phyloP scores from a whole-genome alignment of 2,888 invertebrate genomes.

The Drosophila anomalata region DNA sequence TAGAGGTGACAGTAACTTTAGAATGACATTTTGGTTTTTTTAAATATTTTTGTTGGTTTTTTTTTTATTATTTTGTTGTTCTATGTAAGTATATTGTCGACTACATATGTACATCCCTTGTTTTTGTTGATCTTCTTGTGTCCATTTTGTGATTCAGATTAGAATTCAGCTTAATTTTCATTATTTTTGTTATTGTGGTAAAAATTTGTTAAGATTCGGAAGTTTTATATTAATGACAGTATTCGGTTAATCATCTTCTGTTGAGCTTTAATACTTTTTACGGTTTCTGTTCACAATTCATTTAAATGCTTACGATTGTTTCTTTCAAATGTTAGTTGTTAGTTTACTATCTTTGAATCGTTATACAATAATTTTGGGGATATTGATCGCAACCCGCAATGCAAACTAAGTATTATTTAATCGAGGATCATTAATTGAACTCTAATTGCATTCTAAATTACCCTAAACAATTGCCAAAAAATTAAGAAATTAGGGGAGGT shows the following conservation, averaged over 20 bases:
- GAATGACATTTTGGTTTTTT: slow-evolving; percentile 16
- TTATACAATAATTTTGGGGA: slow-evolving; percentile 44
- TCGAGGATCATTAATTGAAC: slow-evolving; percentile 28
- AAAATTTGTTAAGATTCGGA: slow-evolving; percentile 42
- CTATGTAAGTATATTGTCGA: slow-evolving; percentile 66
- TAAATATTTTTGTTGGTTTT: slow-evolving; percentile 13
- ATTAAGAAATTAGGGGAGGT: slow-evolving; percentile 5
- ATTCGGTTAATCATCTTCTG: slow-evolving; percentile 34
- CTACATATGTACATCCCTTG: slow-evolving; percentile 76
- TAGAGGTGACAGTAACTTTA: slow-evolving; percentile 13
- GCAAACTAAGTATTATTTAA: slow-evolving; percentile 27
- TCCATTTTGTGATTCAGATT: slow-evolving; percentile 50
- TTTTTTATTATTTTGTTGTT: neutral
- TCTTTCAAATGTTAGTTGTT: slow-evolving; percentile 13
- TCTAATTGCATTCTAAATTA: slow-evolving; percentile 22
- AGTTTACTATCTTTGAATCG: slow-evolving; percentile 36
- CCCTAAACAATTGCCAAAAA: slow-evolving; percentile 35
- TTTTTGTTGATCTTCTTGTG: slow-evolving; percentile 65
- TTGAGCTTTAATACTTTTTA: slow-evolving; percentile 68
- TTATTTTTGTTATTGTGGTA: slow-evolving; percentile 4
- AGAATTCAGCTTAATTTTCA: slow-evolving; percentile 40
- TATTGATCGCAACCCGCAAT: slow-evolving; percentile 33
- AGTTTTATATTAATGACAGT: slow-evolving; percentile 53
- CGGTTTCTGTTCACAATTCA: slow-evolving; percentile 27
- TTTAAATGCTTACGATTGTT: slow-evolving; percentile 67